Base-by-base conservation (phyloP, 2,888 invertebrate species). In the Anaspis maculata region DNA sequence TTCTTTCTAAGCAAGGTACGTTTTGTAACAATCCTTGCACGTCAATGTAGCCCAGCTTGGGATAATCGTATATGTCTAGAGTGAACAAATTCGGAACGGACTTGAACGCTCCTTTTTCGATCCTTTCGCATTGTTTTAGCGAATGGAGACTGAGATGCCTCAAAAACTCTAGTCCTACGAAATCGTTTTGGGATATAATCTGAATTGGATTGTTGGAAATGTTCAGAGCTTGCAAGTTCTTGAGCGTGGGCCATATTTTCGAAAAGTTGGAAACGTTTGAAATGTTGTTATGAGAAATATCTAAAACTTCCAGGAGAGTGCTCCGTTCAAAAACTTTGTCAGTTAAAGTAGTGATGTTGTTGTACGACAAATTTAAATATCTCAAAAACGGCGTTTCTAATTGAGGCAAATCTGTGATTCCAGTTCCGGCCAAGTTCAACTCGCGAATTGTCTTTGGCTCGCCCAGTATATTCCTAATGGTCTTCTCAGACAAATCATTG, bases 371-470 rank as follows among this genome's bases (percentile, higher is more conserved):
- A 62, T 91, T 89, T 14, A 92, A 66, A 36, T 70, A 68, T 44
- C 80, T 77, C 30, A 92, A 67, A 56, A 91, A 92, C 1, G 91
- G 91, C 4, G 88, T 89, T 66, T 92, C 87, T 15, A 88, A 60
- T 37, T 79, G 74, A 0, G 74, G 73, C 1, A 87, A 68, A 5
- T 67, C 63, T 37, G 67, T 72, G 16, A 91, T 80, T 7, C 84
- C 83, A 3, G 86, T 86, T 6, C 81, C 79, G 0, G 89, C 88
- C 30, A 92, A 67, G 61, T 87, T 88, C 9, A 92, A 65, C 35
- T 80, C 79, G 24, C 88, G 68, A 0, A 88, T 81, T 0, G 90
- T 88, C 67, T 91, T 92, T 0, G 91, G 91, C 57, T 91, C 90
- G 15, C 83, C 83, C 1, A 92, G 63, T 32, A 92, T 76, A 55